A percentile compares a stretch with the other conserved stretches of the same genome.
These are phyloP conservation scores for Parascotia fuliginaria DNA, from an alignment of 2,888 invertebrate species.

Conservation along the genomic window DNA sequence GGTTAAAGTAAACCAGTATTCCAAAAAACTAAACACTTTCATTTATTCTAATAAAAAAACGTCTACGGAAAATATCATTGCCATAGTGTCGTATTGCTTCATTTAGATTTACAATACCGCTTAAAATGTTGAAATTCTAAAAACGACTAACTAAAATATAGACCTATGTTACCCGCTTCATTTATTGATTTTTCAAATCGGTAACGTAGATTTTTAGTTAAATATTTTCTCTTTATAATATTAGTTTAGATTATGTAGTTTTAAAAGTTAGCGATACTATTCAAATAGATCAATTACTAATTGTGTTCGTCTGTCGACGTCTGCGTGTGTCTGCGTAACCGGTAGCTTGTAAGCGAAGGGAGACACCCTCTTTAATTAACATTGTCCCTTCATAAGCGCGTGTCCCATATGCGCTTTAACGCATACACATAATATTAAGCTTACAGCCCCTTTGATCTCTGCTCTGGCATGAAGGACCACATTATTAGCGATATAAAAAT, in stretches of 20 bases:
- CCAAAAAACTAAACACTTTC: too few relatives aligned
- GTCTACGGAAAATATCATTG: too few relatives aligned
- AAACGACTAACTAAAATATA: too few relatives aligned
- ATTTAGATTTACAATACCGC: too few relatives aligned
- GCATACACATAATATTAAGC: conserved; percentile 1
- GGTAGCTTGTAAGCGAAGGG: conserved; percentile 23
- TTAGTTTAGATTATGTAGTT: neutral
- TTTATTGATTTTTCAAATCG: too few relatives aligned
- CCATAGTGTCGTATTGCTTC: too few relatives aligned
- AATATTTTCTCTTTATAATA: too few relatives aligned
- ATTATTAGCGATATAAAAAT: neutral
- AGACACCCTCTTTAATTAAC: conserved; percentile 42
- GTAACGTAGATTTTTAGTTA: too few relatives aligned
- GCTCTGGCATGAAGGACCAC: neutral
- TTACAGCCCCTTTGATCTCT: conserved; percentile 2
- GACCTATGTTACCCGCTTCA: too few relatives aligned
- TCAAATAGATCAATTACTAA: conserved; percentile 1
- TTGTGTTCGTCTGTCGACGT: conserved; percentile 13
- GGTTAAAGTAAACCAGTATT: too few relatives aligned
- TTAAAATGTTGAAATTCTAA: too few relatives aligned
- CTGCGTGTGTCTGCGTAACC: conserved; percentile 18
- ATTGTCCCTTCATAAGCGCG: conserved; percentile 33
- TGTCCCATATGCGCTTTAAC: conserved; percentile 21
- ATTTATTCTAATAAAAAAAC: too few relatives aligned
- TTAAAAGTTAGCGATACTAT: neutral